These are phyloP conservation scores for Fistularia commersonii DNA, from an alignment of 2,797 vertebrate species.

Conservation along the genomic window DNA sequence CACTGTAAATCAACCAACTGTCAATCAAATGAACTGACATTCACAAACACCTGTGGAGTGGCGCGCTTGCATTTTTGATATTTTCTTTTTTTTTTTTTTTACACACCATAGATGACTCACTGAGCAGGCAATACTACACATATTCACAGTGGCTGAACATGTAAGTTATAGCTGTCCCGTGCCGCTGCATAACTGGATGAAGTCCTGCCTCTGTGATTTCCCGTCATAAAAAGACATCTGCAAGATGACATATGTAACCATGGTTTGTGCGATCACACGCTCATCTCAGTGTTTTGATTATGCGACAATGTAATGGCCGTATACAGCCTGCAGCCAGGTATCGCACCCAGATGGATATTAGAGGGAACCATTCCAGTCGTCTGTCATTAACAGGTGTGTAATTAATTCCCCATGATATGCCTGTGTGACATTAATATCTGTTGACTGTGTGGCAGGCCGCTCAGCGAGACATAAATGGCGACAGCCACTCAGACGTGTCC, in stretches of 20 bases:
- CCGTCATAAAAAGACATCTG: conserved; percentile 22
- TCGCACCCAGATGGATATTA: conserved; percentile 65
- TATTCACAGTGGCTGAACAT: no score
- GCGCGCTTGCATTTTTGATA: no score
- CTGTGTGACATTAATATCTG: conserved; percentile 70
- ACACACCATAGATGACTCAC: no score
- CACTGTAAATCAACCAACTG: no score
- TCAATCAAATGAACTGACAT: no score
- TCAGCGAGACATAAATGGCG: conserved; percentile 73
- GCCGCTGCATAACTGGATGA: background rate
- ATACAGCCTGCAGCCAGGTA: conserved; percentile 35
- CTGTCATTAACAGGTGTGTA: conserved; percentile 77
- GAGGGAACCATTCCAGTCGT: conserved; percentile 50
- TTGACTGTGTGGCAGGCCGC: conserved; percentile 63
- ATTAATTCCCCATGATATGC: conserved; percentile 74
- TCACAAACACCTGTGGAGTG: no score
- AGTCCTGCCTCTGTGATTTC: background rate
- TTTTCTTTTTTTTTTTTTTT: no score
- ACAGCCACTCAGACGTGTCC: conserved; percentile 72
- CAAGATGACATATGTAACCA: conserved; percentile 29
- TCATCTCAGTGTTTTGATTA: conserved; percentile 38
- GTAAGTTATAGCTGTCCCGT: no score
- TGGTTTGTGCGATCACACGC: conserved; percentile 40
- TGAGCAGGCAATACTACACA: no score
- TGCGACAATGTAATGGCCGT: conserved; percentile 21